phyloP scores from a whole-genome alignment of 2,113 vertebrate genomes.

The Eurypyga helias region DNA sequence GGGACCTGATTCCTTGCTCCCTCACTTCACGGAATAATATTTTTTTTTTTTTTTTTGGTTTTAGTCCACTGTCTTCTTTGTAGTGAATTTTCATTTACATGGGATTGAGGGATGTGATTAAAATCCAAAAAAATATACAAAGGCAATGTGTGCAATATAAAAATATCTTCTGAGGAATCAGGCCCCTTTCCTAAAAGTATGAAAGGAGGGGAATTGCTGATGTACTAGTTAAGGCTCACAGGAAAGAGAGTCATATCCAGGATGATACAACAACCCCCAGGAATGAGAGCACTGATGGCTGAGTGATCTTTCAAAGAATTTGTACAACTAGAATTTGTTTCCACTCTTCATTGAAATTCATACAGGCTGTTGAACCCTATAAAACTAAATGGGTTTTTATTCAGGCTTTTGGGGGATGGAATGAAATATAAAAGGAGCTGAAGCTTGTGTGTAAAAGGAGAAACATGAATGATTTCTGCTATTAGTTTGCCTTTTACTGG shows the following conservation, averaged over 20 bases:
- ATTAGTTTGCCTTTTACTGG: slow-evolving; percentile 11
- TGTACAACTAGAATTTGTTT: background rate
- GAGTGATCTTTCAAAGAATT: background rate
- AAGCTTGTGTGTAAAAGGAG: background rate
- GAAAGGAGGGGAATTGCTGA: fast-evolving
- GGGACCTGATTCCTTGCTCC: background rate
- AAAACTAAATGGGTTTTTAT: background rate
- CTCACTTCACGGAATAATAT: background rate
- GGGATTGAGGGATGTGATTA: background rate
- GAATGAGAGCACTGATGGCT: background rate
- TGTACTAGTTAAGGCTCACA: background rate
- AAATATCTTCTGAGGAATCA: background rate
- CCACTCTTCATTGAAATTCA: background rate
- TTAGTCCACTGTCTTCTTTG: background rate
- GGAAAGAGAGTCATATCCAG: background rate
- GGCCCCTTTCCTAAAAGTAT: background rate
- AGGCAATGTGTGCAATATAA: background rate
- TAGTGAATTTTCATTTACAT: background rate
- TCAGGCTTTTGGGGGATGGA: background rate
- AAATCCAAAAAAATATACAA: background rate
- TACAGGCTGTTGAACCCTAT: background rate
- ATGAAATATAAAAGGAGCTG: background rate
- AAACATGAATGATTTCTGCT: slow-evolving; percentile 8
- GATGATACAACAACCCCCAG: background rate
- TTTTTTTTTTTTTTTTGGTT: background rate